Evolutionary conservation across 2,113 vertebrate genomes (phyloP).

Genomic region (Odocoileus virginianus): DNA sequence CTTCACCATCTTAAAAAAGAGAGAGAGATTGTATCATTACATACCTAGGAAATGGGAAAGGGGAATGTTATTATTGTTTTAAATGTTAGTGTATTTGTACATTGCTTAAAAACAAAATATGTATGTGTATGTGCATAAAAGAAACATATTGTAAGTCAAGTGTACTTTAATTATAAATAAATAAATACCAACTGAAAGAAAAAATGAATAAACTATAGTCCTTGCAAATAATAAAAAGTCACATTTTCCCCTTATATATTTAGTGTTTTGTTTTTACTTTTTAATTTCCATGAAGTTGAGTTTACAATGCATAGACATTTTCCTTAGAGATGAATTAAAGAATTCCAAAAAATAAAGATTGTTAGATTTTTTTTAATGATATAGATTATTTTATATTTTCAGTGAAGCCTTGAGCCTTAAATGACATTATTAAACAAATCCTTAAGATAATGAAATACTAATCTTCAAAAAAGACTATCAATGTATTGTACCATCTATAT

Average conservation of each 20-base stretch:
- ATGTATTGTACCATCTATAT: not conserved
- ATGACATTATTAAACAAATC: not conserved
- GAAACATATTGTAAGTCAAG: not conserved
- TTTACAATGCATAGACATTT: not conserved
- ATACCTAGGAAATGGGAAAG: not conserved
- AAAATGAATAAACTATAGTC: not conserved
- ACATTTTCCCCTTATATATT: not conserved
- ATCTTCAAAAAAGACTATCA: not conserved
- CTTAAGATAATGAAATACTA: not conserved
- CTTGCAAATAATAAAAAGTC: not conserved
- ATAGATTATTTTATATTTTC: not conserved
- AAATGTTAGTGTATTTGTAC: constrained; percentile 14
- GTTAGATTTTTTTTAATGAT: not conserved
- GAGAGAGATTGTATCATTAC: constrained; percentile 17
- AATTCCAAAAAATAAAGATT: not conserved
- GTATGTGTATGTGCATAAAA: not conserved
- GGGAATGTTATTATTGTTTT: not conserved
- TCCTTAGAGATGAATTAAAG: not conserved
- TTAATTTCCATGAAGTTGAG: not conserved
- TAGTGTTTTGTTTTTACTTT: not conserved
- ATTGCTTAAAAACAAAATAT: constrained; percentile 46
- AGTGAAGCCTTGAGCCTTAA: not conserved
- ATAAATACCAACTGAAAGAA: not conserved
- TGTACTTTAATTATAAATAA: not conserved
- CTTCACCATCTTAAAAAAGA: constrained; percentile 41